Conservation (phyloP, 2,888 invertebrate genomes). For the Drosophila buzzatii region DNA sequence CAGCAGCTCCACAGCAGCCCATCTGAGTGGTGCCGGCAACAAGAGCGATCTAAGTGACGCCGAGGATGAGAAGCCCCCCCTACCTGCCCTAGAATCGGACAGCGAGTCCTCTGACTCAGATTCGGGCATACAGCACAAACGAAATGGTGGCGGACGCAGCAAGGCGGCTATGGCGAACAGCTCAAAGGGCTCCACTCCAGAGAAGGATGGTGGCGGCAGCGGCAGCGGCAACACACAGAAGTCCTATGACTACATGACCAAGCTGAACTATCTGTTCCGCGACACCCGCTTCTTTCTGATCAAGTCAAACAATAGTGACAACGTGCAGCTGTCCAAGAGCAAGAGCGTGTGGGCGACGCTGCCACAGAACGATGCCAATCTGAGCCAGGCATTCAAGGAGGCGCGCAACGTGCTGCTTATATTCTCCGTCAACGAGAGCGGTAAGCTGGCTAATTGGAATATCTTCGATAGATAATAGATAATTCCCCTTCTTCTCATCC, state of each 20-base stretch:
- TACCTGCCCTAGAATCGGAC: constrained; percentile 74
- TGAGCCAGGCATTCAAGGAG: constrained; percentile 97
- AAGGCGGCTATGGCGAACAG: constrained; percentile 54
- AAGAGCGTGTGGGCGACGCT: constrained; percentile 99
- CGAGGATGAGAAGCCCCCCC: constrained; percentile 70
- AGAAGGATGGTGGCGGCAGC: constrained; percentile 49
- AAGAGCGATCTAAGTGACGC: constrained; percentile 80
- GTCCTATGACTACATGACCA: constrained; percentile 93
- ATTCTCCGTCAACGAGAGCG: constrained; percentile 99
- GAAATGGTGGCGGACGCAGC: constrained; percentile 73
- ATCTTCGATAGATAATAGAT: background rate
- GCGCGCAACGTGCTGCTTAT: constrained; percentile 97
- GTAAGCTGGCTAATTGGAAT: constrained; percentile 65
- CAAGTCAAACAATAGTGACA: constrained; percentile 99
- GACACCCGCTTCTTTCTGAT: constrained; percentile 98
- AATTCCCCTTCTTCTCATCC: background rate
- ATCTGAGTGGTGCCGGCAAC: constrained; percentile 24
- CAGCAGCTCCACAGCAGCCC: constrained; percentile 25
- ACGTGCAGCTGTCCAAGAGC: constrained; percentile 96
- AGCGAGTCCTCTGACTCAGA: constrained; percentile 83
- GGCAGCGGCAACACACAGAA: constrained; percentile 55
- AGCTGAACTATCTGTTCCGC: constrained; percentile 96
- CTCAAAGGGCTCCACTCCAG: constrained; percentile 67
- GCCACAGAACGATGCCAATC: constrained; percentile 97
- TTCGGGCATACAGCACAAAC: constrained; percentile 81